Conservation (phyloP, 2,797 vertebrate genomes). For the Setipinna tenuifilis region DNA sequence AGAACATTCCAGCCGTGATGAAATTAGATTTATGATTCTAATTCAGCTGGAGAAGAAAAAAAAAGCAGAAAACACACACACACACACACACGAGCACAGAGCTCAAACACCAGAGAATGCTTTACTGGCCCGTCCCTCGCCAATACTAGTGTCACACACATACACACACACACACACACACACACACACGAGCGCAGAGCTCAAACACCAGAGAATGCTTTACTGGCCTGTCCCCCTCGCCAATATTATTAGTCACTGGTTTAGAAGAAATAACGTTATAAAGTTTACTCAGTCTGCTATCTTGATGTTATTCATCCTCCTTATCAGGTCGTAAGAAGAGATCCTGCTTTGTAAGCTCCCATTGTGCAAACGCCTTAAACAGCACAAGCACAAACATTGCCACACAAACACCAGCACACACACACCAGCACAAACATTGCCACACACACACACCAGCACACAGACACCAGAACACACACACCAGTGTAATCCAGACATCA, state of each 20-base stretch:
- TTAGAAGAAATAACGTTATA: not conserved
- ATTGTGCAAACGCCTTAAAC: not conserved
- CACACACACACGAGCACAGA: not conserved
- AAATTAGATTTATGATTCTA: not conserved
- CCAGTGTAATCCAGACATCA: too few relatives aligned
- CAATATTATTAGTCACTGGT: not conserved
- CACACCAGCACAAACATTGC: not conserved
- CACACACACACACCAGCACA: not conserved
- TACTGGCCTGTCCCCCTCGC: not conserved
- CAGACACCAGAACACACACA: not conserved
- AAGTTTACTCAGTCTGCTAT: not conserved
- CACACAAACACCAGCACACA: not conserved
- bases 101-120: not conserved
- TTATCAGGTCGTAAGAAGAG: not conserved
- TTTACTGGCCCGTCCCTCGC: not conserved
- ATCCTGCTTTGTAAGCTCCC: not conserved
- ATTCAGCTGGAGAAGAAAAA: too few relatives aligned
- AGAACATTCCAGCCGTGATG: constrained; percentile 9
- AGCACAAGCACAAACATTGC: not conserved
- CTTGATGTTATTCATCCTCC: not conserved
- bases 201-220: not conserved
- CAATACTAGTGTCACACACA: not conserved
- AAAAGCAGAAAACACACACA: not conserved
- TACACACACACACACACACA: not conserved
- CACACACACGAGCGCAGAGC: not conserved